Base-by-base conservation (phyloP, 2,113 vertebrate genomes). In the Prinia subflava region DNA sequence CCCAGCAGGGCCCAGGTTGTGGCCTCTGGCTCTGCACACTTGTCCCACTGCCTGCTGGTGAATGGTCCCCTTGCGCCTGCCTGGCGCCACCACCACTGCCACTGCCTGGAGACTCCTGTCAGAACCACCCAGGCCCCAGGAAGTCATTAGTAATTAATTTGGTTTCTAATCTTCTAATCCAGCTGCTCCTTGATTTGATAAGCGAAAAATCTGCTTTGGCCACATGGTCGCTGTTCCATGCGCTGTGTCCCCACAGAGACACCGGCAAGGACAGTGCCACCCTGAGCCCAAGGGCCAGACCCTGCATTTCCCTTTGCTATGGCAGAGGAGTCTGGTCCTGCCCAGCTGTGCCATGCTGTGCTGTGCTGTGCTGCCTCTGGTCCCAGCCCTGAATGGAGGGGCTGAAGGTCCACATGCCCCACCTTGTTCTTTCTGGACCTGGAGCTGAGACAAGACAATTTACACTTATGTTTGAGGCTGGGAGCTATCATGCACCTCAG, bases 141-240 rank as follows among this genome's bases (percentile, higher is more conserved):
- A 95, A 90, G 89, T 97, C 95, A 95, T 96, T 93, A 96, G 93
- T 95, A 95, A 90, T 96, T 97, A 95, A 96, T 97, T 96, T 92
- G 74, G 69, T 70, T 90, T 93, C 95, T 96, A 92, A 97, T 95
- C 97, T 96, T 96, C 94, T 96, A 94, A 96, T 97, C 96, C 95
- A 91, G 85, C 91, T 86, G 92, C 90, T 92, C 90, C 93, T 94
- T 95, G 95, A 94, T 91, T 91, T 83, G 96, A 96, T 95, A 94
- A 97, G 94, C 76, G 1, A 97, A 90, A 95, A 95, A 95, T 94
- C 90, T 92, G 94, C 91, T 92, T 62, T 3, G 46, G 86, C 89
- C 94, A 83, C 96, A 93, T 94, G 96, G 88, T 85, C 49, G 15
- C 93, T 90, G 63, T 75, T 94, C 81, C 56, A 27, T 35, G 76